Evolutionary conservation across 37 sponge, comb jelly and placozoan genomes (phyloP).

Genomic region (Beroe forskalii): DNA sequence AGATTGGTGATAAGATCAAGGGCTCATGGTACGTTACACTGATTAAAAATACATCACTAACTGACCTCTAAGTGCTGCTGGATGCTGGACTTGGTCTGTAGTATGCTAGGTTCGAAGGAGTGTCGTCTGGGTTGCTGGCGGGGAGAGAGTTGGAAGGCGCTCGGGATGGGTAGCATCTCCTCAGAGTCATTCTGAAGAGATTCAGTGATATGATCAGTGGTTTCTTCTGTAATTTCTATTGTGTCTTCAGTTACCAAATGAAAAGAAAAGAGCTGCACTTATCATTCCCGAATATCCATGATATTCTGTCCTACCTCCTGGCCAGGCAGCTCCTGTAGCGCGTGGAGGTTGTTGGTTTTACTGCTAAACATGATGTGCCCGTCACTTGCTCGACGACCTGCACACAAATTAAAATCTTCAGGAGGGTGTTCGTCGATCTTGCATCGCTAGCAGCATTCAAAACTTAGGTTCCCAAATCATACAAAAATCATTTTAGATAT

Average conservation of each 20-base stretch:
- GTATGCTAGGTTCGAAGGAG: conserved; percentile 51
- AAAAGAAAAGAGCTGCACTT: too few relatives aligned
- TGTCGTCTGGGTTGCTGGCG: conserved; percentile 53
- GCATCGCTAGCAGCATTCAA: too few relatives aligned
- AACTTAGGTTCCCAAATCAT: too few relatives aligned
- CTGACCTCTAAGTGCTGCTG: conserved; percentile 55
- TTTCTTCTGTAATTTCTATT: too few relatives aligned
- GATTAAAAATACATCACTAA: too few relatives aligned
- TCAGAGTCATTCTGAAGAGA: conserved; percentile 40
- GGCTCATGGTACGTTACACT: too few relatives aligned
- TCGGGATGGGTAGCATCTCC: conserved; percentile 53
- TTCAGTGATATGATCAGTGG: background rate
- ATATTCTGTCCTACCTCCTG: conserved; percentile 31
- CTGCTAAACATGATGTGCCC: conserved; percentile 50
- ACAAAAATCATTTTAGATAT: too few relatives aligned
- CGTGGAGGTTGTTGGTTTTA: background rate
- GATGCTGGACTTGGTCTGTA: background rate
- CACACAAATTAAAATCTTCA: too few relatives aligned
- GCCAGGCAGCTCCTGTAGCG: conserved; percentile 45
- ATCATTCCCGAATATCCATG: too few relatives aligned
- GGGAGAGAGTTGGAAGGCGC: conserved; percentile 50
- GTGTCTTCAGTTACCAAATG: too few relatives aligned
- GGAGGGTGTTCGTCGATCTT: too few relatives aligned
- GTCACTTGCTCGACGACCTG: conserved; percentile 54
- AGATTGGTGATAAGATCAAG: too few relatives aligned